Evolutionary conservation across 2,113 vertebrate species (phyloP).

Genomic region (Cyanocitta stelleri): DNA sequence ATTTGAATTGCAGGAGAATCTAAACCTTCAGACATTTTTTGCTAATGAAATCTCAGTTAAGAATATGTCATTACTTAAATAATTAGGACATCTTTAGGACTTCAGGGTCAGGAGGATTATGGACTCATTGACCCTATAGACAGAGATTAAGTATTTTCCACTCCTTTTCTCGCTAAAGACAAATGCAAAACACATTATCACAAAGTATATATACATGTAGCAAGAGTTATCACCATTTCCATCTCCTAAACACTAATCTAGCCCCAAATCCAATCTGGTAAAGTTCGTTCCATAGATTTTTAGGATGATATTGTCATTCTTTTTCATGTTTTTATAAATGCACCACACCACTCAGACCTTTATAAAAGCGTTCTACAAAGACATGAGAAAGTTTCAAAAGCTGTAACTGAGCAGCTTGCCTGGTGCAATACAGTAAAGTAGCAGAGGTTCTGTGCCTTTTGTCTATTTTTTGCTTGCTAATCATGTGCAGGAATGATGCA

Average conservation of each 20-base stretch:
- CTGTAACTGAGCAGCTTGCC: background rate
- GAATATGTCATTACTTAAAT: background rate
- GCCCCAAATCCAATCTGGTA: background rate
- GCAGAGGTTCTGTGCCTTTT: background rate
- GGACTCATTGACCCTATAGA: background rate
- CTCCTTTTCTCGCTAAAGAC: background rate
- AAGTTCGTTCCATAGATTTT: background rate
- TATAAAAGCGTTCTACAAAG: background rate
- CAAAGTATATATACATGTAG: background rate
- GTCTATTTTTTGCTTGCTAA: background rate
- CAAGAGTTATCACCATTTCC: background rate
- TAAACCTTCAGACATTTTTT: background rate
- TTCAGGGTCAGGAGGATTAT: background rate
- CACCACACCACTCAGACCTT: rapidly evolving
- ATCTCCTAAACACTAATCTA: background rate
- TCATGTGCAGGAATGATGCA: background rate
- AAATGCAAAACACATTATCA: background rate
- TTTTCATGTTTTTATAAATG: background rate
- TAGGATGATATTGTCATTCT: background rate
- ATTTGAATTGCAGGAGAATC: background rate
- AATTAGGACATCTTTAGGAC: background rate
- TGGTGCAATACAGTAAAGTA: background rate
- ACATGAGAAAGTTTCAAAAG: background rate
- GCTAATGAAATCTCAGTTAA: background rate
- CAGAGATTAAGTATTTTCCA: background rate